Base-by-base conservation (phyloP, 2,797 vertebrate species). In the Phataginus tricuspis region DNA sequence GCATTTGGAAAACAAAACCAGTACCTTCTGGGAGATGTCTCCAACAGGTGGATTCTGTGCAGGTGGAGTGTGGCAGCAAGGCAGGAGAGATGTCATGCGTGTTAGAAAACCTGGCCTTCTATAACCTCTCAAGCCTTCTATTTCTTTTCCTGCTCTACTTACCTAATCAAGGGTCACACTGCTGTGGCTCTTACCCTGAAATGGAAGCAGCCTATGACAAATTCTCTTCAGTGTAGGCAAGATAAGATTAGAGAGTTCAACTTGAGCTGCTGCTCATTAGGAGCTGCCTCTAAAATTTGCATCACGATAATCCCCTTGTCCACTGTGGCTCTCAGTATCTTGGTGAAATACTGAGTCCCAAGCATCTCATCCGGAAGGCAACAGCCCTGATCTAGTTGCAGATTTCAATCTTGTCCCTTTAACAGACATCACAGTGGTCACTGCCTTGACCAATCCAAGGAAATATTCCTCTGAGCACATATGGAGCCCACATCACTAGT, bases 221-320 rank as follows among this genome's bases (percentile, higher is more conserved):
- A 89, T 69, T 96, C 37, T 86, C 71, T 90, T 91, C 71, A 78
- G 11, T 0, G 66, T 34, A 94, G 95, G 77, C 64, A 91, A 69
- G 91, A 95, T 97, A 97, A 85, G 82, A 68, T 71, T 0, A 90
- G 71, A 95, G 86, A 96, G 79, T 96, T 98, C 92, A 96, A 97
- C 90, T 95, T 2, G 86, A 92, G 94, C 75, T 49, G 2, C 15
- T 66, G 23, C 83, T 78, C 94, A 82, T 74, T 91, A 85, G 89
- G 80, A 75, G 55, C 59, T 94, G 69, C n/a, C 88, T 97, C 92
- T 90, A 93, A 63, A 19, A 2, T 96, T 84, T 95, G 31, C 91
- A 95, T 85, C 86, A 94, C 4, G 37, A 10, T 15, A 64, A 72
- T 53, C 11, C 27, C 61, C 88, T 37, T 88, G 34, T 39, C 51